A percentile compares a stretch with the other conserved stretches of the same genome.
phyloP scores from a whole-genome alignment of 1,140 invertebrate genomes.

The Octopus bimaculoides region DNA sequence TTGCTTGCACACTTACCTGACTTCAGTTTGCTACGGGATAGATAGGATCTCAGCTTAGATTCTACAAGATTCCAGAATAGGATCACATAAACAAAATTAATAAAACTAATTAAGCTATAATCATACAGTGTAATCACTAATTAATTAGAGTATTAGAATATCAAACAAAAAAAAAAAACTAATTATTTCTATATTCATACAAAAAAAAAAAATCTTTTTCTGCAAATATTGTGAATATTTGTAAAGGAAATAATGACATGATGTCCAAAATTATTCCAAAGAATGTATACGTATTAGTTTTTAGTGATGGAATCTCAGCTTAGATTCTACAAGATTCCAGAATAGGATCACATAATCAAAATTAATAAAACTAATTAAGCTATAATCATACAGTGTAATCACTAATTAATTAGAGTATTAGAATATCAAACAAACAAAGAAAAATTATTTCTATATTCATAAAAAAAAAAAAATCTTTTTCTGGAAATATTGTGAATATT shows the following conservation, averaged over 20 bases:
- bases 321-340: constrained; percentile 26
- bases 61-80: constrained; percentile 26
- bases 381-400: background rate
- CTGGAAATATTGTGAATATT: too few relatives aligned
- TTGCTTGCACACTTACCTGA: constrained; percentile 20
- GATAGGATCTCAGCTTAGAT: constrained; percentile 22
- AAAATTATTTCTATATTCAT: too few relatives aligned
- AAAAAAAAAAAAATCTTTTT: too few relatives aligned
- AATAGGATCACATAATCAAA: constrained; percentile 24
- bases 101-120: constrained; percentile 2
- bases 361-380: constrained; percentile 1
- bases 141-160: too few relatives aligned
- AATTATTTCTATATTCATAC: too few relatives aligned
- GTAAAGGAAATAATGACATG: too few relatives aligned
- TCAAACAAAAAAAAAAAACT: too few relatives aligned
- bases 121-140: background rate
- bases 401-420: too few relatives aligned
- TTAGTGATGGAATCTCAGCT: constrained; percentile 21
- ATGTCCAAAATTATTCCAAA: background rate
- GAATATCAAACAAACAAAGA: too few relatives aligned
- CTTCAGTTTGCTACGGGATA: constrained; percentile 24
- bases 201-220: too few relatives aligned
- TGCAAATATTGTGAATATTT: too few relatives aligned
- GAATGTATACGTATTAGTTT: too few relatives aligned
- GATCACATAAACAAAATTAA: constrained; percentile 23